Conservation (phyloP, 2,888 invertebrate species). For the Sinopyrophorus schimmeli region DNA sequence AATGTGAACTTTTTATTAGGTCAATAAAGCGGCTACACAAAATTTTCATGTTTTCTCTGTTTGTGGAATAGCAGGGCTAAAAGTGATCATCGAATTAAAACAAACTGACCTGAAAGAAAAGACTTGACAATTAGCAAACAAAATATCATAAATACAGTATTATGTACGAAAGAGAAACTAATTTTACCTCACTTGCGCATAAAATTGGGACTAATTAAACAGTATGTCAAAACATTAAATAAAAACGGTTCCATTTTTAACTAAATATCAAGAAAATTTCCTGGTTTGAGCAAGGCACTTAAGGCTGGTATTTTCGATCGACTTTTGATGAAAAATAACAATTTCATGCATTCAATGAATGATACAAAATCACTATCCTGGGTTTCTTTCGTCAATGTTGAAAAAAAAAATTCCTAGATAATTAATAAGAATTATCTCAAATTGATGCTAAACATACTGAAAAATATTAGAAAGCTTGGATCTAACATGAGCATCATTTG, state of each 20-base stretch:
- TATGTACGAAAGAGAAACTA: slow-evolving; percentile 16
- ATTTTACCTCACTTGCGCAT: slow-evolving; percentile 20
- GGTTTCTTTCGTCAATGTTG: not conserved
- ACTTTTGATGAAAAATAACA: slow-evolving; percentile 1
- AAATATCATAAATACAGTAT: no score
- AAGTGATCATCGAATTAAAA: not conserved
- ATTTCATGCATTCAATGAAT: slow-evolving; percentile 6
- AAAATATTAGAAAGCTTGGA: no score
- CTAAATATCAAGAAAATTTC: slow-evolving; percentile 21
- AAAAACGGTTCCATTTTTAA: slow-evolving; percentile 19
- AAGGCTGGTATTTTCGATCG: slow-evolving; percentile 32
- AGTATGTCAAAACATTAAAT: slow-evolving; percentile 24
- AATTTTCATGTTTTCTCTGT: slow-evolving; percentile 27
- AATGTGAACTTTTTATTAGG: slow-evolving; percentile 25
- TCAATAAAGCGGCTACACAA: slow-evolving; percentile 14
- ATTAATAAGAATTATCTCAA: not conserved
- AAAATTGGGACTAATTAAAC: slow-evolving; percentile 8
- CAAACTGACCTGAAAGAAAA: not conserved
- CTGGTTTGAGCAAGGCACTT: slow-evolving; percentile 27
- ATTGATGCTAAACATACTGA: no score
- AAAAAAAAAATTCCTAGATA: not conserved
- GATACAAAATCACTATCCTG: not conserved
- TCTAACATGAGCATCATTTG: no score
- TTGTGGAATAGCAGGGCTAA: slow-evolving; percentile 15
- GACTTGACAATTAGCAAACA: no score